Conservation (phyloP, 1,140 invertebrate species). For the Drosophila neocordata region DNA sequence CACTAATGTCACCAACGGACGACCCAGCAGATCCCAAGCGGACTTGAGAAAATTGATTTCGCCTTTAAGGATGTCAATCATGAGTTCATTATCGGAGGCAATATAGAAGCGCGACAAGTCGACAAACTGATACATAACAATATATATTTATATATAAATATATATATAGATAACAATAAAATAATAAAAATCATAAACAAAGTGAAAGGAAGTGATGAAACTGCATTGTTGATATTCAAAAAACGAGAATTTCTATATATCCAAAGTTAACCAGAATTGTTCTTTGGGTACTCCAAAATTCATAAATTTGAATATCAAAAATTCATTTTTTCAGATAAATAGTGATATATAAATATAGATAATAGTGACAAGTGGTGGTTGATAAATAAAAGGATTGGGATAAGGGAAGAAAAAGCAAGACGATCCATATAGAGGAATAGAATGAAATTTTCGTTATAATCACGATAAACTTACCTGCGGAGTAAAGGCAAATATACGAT, state of each 20-base stretch:
- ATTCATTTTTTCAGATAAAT: slow-evolving; percentile 5
- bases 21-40: slow-evolving; percentile 96
- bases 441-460: neutral
- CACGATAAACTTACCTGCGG: slow-evolving; percentile 92
- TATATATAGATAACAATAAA: slow-evolving; percentile 46
- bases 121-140: slow-evolving; percentile 90
- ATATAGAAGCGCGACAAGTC: slow-evolving; percentile 98
- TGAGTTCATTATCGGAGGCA: slow-evolving; percentile 97
- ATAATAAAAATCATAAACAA: slow-evolving; percentile 65
- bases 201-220: slow-evolving; percentile 2
- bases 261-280: too few relatives aligned
- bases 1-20: slow-evolving; percentile 94
- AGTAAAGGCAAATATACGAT: slow-evolving; percentile 98
- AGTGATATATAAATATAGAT: slow-evolving; percentile 1
- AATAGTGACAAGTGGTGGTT: slow-evolving; percentile 15
- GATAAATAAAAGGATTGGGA: slow-evolving; percentile 1
- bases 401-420: neutral
- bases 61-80: slow-evolving; percentile 98
- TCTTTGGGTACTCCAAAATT: neutral
- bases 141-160: slow-evolving; percentile 6
- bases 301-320: slow-evolving; percentile 4
- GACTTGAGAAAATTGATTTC: slow-evolving; percentile 98
- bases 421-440: neutral
- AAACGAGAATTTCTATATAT: too few relatives aligned
- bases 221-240: too few relatives aligned